These are phyloP conservation scores for Aphelocoma californica DNA, from an alignment of 2,797 vertebrate species.

Conservation along the genomic window DNA sequence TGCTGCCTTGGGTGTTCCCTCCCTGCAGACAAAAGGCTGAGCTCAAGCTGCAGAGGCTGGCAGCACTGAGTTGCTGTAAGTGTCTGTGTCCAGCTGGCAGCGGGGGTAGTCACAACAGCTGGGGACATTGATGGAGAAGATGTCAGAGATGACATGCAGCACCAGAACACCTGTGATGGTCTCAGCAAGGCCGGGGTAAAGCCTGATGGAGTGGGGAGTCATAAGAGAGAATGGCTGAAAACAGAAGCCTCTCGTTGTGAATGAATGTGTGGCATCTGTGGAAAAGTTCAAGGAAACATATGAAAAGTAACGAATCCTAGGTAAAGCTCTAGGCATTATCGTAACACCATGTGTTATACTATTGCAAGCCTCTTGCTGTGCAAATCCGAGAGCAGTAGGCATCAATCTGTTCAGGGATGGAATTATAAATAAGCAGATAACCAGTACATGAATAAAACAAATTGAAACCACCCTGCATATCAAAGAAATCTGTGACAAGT, in stretches of 20 bases:
- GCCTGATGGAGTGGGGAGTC: neutral
- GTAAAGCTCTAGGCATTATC: neutral
- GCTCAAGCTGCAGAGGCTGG: neutral
- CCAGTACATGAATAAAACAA: slow-evolving; percentile 16
- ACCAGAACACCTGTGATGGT: neutral
- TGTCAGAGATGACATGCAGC: neutral
- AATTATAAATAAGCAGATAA: slow-evolving; percentile 28
- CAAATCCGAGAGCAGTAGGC: neutral
- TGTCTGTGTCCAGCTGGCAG: neutral
- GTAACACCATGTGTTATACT: neutral
- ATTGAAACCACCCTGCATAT: neutral
- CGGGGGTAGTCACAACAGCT: neutral
- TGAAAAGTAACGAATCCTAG: neutral
- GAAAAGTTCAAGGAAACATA: neutral
- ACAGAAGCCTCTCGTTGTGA: neutral
- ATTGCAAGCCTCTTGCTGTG: neutral
- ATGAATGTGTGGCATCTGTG: neutral
- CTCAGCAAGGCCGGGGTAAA: neutral
- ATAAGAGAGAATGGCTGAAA: neutral
- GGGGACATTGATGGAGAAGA: neutral
- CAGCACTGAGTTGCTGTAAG: neutral
- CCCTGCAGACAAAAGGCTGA: neutral
- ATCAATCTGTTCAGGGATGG: neutral
- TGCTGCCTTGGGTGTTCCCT: neutral
- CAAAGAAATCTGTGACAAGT: slow-evolving; percentile 12